Evolutionary conservation across 1,140 invertebrate species (phyloP), one percentile per base, ranked within the genome.

Genomic region (Geopemphigus sp.): DNA sequence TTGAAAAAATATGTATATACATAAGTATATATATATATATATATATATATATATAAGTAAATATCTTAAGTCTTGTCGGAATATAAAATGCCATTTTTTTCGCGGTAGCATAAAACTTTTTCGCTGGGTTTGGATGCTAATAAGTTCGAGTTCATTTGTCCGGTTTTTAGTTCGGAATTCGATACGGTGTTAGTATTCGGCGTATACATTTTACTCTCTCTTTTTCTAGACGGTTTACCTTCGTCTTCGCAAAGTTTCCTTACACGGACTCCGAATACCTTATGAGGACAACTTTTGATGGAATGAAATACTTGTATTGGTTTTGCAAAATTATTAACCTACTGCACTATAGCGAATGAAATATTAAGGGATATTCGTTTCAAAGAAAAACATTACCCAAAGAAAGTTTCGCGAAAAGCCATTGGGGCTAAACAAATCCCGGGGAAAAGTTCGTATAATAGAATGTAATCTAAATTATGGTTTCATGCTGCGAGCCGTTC

Each of bases 281-380:
- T 78, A 78, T 78, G 74, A 78, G 74, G 57, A 78, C 45, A 78
- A 78, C 74, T 78, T 78, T 63, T 78, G 74, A 78, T 61, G 59
- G 57, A 61, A 78, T 63, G 45, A 78, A 61, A 78, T 61, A 78
- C 74, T 45, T 78, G 57, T 78, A 78, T 78, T 78, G 74, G 74
- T 78, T 78, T 78, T 57, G n/a, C 22, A 47, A 78, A 63, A 61
- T 78, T 78, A 78, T 78, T 63, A 78, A 78, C 74, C 74, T 50
- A 47, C 74, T 24, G 57, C 57, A 78, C 56, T 63, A 50, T 78
- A 63, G 22, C 6, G 56, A 78, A 78, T 78, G 74, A 78, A 78
- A 78, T 78, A 78, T 78, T 61, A 78, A 59, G 74, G 39, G 74
- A 78, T 78, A 78, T 78, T 78, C 39, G 56, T 61, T 78, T 45